Evolutionary conservation across 2,797 vertebrate species (phyloP), one percentile per base, ranked within the genome.

Genomic region (Gambusia yucatana): DNA sequence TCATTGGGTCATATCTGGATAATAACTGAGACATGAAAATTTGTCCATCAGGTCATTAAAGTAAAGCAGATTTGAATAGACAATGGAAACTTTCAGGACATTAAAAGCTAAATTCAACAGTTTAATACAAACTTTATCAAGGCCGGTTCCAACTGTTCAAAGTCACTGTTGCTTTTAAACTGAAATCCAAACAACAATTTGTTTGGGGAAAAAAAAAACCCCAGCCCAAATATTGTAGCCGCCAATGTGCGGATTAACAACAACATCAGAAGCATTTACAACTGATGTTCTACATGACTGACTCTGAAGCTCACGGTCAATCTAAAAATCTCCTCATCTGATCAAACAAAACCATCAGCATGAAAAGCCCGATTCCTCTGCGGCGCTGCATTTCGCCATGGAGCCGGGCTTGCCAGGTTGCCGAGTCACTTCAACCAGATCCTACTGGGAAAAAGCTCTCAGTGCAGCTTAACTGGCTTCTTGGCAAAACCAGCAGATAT

Each of bases 101-200:
- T 30, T 33, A 25, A 25, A 20, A 43, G 17, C 22, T 1, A 10
- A 52, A 67, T 28, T 4, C 77, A 87, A 78, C 8, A 14, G 48
- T 72, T 48, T 28, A 55, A 81, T 22, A 10, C 33, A 78, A 88
- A 88, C 84, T 89, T 88, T 85, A 81, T 75, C 73, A 76, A 81
- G 89, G 90, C 88, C 84, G 82, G 83, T 75, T 82, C 77, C 84
- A 91, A 91, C 88, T 87, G 88, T 80, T 88, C 83, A 73, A 76
- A 87, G 86, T 81, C 88, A 74, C 86, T 85, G 82, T 89, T 77
- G 81, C 92, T 82, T 84, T 91, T 89, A 87, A 94, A 86, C 92
- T 83, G 61, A 80, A 91, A 86, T 83, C 86, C 86, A 94, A 94
- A 93, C 84, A 92, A 87, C 90, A 63, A 90, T 88, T 90, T 89